Conservation (phyloP, 30 jellyfish, hydroid and myxozoan genomes). For the Mastigias papua region DNA sequence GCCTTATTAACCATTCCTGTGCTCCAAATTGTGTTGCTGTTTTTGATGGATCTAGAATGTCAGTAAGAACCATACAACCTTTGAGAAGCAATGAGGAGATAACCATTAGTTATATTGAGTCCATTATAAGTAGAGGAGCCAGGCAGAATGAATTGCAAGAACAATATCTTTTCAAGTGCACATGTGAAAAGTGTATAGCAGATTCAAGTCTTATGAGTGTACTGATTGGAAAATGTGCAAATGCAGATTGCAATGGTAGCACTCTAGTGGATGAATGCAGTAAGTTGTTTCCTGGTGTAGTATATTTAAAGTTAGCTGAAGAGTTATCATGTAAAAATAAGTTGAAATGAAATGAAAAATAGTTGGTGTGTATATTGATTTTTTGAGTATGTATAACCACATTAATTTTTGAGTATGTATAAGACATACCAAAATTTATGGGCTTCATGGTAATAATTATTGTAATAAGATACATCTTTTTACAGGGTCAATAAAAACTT, state of each 20-base stretch:
- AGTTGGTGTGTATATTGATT: too few relatives aligned
- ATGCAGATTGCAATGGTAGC: constrained; percentile 6
- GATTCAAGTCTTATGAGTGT: constrained; percentile 10
- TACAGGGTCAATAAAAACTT: too few relatives aligned
- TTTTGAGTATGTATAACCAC: too few relatives aligned
- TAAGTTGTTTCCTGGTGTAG: not conserved
- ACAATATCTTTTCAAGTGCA: constrained; percentile 83
- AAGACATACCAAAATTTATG: too few relatives aligned
- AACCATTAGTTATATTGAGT: constrained; percentile 72
- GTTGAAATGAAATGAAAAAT: too few relatives aligned
- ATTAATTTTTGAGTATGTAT: too few relatives aligned
- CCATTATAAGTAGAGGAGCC: constrained; percentile 52
- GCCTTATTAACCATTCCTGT: constrained; percentile 89
- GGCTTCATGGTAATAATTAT: too few relatives aligned
- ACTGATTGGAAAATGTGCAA: constrained; percentile 21
- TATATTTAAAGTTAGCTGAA: too few relatives aligned
- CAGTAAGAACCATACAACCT: constrained; percentile 62
- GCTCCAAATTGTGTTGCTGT: constrained; percentile 84
- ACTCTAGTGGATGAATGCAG: not conserved
- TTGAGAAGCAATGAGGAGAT: constrained; percentile 78
- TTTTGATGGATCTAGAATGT: constrained; percentile 62
- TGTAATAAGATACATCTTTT: too few relatives aligned
- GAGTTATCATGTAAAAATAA: too few relatives aligned
- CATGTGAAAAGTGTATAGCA: constrained; percentile 65
- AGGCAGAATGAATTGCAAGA: constrained; percentile 74